Evolutionary conservation across 2,797 vertebrate species (phyloP).

Genomic region (Pristis pectinata): DNA sequence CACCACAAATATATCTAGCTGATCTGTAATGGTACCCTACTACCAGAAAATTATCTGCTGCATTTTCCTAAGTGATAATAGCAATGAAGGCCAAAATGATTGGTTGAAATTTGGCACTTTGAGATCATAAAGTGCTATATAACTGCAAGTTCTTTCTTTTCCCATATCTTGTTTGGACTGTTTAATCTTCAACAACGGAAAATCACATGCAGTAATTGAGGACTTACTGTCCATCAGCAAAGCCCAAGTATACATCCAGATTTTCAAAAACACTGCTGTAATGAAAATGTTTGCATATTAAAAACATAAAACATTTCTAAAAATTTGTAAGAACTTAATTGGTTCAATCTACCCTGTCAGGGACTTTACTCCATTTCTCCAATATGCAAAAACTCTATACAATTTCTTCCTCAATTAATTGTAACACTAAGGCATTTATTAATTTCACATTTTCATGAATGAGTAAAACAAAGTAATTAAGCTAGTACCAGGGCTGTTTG

Average conservation of each 20-base stretch:
- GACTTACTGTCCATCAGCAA: neutral
- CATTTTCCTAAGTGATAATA: neutral
- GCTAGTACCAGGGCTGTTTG: neutral
- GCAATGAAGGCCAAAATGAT: neutral
- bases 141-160: neutral
- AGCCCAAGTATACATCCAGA: neutral
- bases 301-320: neutral
- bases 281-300: neutral
- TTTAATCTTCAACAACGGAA: neutral
- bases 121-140: neutral
- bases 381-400: neutral
- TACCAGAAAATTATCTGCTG: too few species aligned
- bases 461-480: conserved; percentile 13
- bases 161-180: neutral
- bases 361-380: too few species aligned
- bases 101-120: neutral
- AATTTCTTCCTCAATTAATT: neutral
- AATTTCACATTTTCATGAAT: neutral
- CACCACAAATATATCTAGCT: neutral
- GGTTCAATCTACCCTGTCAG: neutral
- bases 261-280: neutral
- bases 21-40: too few species aligned
- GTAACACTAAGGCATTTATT: neutral
- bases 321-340: neutral
- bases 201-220: neutral